Conservation (phyloP, 2,797 vertebrate species). For the Octomys mimax region DNA sequence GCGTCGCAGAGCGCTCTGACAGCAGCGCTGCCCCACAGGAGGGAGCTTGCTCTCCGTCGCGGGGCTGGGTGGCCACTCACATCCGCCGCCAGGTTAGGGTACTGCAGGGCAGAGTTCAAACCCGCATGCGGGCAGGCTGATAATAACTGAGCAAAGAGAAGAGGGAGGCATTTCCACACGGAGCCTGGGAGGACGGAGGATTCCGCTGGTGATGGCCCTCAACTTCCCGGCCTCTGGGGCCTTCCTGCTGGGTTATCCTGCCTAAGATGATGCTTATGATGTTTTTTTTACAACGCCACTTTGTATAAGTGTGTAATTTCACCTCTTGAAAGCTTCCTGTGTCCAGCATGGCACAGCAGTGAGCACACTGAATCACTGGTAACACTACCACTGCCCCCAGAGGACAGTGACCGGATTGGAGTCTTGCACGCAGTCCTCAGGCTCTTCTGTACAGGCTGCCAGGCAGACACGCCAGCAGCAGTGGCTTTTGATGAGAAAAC, state of each 20-base stretch:
- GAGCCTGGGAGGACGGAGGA: background rate
- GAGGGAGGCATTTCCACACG: background rate
- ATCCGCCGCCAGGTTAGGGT: background rate
- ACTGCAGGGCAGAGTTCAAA: background rate
- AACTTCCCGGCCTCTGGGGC: background rate
- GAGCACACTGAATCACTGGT: background rate
- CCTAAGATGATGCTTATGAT: background rate
- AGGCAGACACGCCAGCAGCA: background rate
- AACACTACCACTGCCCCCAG: background rate
- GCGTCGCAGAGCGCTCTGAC: background rate
- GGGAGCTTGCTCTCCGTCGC: background rate
- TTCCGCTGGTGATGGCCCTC: background rate
- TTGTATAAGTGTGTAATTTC: background rate
- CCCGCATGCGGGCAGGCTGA: background rate
- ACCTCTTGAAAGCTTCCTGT: conserved; percentile 2
- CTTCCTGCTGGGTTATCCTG: background rate
- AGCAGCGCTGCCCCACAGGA: background rate
- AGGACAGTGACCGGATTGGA: background rate
- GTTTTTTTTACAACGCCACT: background rate
- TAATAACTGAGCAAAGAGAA: background rate
- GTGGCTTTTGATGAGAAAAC: conserved; percentile 50
- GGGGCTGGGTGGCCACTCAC: background rate
- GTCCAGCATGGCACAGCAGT: background rate
- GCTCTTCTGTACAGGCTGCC: background rate
- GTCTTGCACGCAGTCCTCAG: no score